Evolutionary conservation across 2,888 invertebrate genomes (phyloP).

Genomic region (Drosophila tripunctata): DNA sequence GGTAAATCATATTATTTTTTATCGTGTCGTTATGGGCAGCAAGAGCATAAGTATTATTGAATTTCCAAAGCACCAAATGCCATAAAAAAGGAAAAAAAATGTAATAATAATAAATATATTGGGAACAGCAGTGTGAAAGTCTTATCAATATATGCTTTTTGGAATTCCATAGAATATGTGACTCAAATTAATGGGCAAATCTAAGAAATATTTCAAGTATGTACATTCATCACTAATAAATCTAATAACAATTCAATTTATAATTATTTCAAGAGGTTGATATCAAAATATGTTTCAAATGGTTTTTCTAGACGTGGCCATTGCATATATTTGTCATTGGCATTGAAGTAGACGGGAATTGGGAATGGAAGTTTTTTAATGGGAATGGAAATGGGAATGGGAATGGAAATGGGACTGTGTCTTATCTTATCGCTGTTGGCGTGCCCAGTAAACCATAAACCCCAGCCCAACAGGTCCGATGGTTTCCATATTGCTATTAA

Average conservation of each 20-base stretch:
- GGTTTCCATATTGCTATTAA: slow-evolving; percentile 4
- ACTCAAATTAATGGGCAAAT: slow-evolving; percentile 9
- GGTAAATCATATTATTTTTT: background rate
- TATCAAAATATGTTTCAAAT: background rate
- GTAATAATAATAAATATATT: background rate
- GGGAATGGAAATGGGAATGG: background rate
- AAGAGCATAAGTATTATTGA: slow-evolving; percentile 2
- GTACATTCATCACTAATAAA: slow-evolving; percentile 6
- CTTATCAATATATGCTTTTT: slow-evolving; percentile 12
- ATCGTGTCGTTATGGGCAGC: slow-evolving; percentile 17
- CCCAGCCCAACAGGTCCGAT: slow-evolving; percentile 16
- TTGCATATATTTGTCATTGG: slow-evolving; percentile 30
- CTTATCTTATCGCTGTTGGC: slow-evolving; percentile 48
- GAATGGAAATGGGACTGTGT: background rate
- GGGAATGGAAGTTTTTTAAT: background rate
- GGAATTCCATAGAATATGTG: slow-evolving; percentile 13
- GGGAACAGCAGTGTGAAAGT: background rate
- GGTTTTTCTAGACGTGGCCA: slow-evolving; percentile 9
- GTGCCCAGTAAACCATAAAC: slow-evolving; percentile 9
- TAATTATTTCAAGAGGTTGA: slow-evolving; percentile 23
- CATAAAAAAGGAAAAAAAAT: background rate
- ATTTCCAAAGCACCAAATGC: slow-evolving; percentile 8
- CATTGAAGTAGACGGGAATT: slow-evolving; percentile 6
- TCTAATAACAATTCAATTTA: slow-evolving; percentile 9
- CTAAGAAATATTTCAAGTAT: slow-evolving; percentile 17